Conservation (phyloP, 2,113 vertebrate species). For the Rafetus swinhoei region DNA sequence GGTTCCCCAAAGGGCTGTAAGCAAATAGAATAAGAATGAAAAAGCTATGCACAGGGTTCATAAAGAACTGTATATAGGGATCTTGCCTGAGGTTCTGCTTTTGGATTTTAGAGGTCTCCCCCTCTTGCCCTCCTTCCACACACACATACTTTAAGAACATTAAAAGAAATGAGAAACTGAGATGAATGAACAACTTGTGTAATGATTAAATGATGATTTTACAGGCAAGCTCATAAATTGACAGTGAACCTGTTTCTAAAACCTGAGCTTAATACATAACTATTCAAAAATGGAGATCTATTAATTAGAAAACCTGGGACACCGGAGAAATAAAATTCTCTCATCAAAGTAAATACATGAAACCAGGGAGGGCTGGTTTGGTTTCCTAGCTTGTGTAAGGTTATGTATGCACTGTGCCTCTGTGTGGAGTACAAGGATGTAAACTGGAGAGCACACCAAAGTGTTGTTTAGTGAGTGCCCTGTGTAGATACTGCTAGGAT, state of each 20-base stretch:
- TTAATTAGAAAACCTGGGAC: not conserved
- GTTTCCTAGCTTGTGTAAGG: not conserved
- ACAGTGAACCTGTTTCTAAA: not conserved
- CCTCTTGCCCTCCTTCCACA: not conserved
- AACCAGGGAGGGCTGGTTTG: not conserved
- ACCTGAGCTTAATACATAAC: not conserved
- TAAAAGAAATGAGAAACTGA: not conserved
- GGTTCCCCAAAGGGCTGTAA: not conserved
- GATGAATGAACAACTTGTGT: not conserved
- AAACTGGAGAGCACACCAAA: not conserved
- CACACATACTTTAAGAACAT: not conserved
- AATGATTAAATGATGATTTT: not conserved
- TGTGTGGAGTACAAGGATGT: not conserved
- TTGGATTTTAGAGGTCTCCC: accelerated
- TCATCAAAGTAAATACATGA: not conserved
- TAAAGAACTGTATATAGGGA: not conserved
- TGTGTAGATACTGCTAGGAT: not conserved
- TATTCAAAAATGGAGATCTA: not conserved
- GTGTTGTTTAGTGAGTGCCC: not conserved
- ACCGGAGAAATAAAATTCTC: not conserved
- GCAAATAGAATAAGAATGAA: not conserved
- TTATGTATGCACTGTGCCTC: not conserved
- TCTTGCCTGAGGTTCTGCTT: not conserved
- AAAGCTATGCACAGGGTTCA: accelerated
- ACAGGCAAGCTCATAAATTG: not conserved